These are phyloP conservation scores for Nephotettix cincticeps DNA, from an alignment of 1,140 invertebrate species.

Conservation along the genomic window DNA sequence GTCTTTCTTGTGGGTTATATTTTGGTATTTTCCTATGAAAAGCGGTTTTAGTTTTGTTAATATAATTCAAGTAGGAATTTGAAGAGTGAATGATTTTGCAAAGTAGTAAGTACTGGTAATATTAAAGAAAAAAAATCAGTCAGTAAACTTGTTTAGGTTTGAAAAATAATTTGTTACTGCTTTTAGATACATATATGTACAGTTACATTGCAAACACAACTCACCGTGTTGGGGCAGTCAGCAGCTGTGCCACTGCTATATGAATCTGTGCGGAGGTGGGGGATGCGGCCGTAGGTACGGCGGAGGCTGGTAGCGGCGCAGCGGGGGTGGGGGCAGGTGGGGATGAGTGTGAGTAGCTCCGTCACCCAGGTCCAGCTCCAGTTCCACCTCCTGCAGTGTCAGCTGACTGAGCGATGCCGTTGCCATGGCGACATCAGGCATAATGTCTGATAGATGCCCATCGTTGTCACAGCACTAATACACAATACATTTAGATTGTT, in stretches of 20 bases:
- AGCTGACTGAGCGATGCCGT: slow-evolving; percentile 68
- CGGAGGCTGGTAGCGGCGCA: not conserved
- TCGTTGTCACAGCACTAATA: slow-evolving; percentile 52
- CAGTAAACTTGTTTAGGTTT: not conserved
- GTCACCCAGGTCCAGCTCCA: slow-evolving; percentile 34
- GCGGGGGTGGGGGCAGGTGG: not conserved
- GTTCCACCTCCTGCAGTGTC: slow-evolving; percentile 12
- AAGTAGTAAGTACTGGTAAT: too few relatives aligned
- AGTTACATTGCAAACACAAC: not conserved
- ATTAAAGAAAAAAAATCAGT: not conserved
- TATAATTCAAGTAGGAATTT: too few relatives aligned
- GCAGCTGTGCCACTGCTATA: slow-evolving; percentile 35
- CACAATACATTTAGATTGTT: too few relatives aligned
- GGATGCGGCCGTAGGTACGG: slow-evolving; percentile 31
- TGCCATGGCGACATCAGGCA: slow-evolving; percentile 89
- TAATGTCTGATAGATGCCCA: slow-evolving; percentile 73
- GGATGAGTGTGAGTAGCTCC: slow-evolving; percentile 20
- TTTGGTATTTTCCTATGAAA: too few relatives aligned
- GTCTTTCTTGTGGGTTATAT: too few relatives aligned
- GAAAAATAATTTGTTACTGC: not conserved
- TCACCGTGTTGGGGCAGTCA: slow-evolving; percentile 1
- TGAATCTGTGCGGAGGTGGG: slow-evolving; percentile 38
- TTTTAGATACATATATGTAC: not conserved
- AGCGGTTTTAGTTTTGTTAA: too few relatives aligned
- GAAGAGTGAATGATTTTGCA: too few relatives aligned